Conservation (phyloP, 1,140 invertebrate species). For the Aphaenogaster rudis region DNA sequence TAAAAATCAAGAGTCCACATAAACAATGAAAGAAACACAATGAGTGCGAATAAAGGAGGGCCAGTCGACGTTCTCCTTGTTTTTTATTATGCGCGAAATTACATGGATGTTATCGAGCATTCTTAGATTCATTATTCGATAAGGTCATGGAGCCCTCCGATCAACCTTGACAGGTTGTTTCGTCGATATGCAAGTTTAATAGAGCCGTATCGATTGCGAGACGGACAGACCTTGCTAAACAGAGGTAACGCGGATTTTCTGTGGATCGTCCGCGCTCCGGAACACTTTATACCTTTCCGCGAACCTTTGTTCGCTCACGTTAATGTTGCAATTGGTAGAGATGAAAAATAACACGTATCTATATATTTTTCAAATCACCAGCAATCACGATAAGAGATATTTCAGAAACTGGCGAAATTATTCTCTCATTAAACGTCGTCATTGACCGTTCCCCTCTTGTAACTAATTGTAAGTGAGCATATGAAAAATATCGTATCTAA, state of each 20-base stretch:
- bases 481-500: background rate
- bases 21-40: constrained; percentile 17
- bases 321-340: background rate
- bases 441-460: background rate
- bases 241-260: background rate
- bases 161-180: constrained; percentile 43
- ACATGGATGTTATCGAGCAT: constrained; percentile 1
- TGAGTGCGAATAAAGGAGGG: constrained; percentile 18
- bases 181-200: constrained; percentile 54
- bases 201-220: constrained; percentile 25
- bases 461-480: background rate
- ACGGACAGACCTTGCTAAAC: constrained; percentile 32
- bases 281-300: background rate
- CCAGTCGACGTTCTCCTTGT: constrained; percentile 1
- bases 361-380: background rate
- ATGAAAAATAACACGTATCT: background rate
- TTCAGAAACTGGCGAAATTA: background rate
- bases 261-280: background rate
- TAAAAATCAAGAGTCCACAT: constrained; percentile 23
- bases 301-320: background rate
- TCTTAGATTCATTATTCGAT: constrained; percentile 26
- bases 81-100: background rate
- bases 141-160: constrained; percentile 14
- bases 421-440: background rate
- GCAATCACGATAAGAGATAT: background rate